Conservation (phyloP, 2,888 invertebrate genomes). For the Drosophila mimica region DNA sequence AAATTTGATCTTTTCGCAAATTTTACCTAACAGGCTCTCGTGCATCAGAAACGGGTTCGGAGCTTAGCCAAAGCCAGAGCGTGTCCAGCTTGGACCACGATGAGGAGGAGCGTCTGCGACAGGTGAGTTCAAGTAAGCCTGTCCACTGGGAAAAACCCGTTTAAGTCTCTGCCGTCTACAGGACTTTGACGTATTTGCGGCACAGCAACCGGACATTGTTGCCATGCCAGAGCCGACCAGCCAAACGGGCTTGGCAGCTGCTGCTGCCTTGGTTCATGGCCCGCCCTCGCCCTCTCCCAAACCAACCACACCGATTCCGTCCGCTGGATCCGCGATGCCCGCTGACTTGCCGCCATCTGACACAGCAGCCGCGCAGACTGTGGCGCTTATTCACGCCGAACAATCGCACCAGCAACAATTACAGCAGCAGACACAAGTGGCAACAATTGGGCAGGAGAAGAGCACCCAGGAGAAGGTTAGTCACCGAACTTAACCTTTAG, state of each 20-base stretch:
- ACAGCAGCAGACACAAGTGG: conserved; percentile 79
- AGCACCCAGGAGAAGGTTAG: conserved; percentile 92
- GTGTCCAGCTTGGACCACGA: conserved; percentile 95
- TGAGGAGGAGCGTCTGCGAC: conserved; percentile 87
- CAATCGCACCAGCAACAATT: conserved; percentile 58
- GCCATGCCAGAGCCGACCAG: conserved; percentile 65
- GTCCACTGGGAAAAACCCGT: neutral
- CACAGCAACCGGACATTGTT: conserved; percentile 76
- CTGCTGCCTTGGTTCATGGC: conserved; percentile 75
- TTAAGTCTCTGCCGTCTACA: conserved; percentile 41
- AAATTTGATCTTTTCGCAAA: neutral
- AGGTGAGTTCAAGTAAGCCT: conserved; percentile 67
- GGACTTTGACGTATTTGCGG: conserved; percentile 84
- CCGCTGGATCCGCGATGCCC: conserved; percentile 27
- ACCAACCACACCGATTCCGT: conserved; percentile 56
- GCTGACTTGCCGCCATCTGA: conserved; percentile 56
- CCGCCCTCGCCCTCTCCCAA: conserved; percentile 74
- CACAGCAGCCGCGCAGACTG: conserved; percentile 65
- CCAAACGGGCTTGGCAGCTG: conserved; percentile 73
- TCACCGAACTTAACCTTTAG: conserved; percentile 37
- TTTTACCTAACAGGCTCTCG: conserved; percentile 85
- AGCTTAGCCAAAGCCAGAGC: conserved; percentile 91
- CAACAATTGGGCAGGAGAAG: conserved; percentile 89
- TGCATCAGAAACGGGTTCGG: conserved; percentile 88
- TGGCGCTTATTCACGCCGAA: conserved; percentile 74